Base-by-base conservation (phyloP, 2,113 vertebrate genomes). In the Odontesthes bonariensis region DNA sequence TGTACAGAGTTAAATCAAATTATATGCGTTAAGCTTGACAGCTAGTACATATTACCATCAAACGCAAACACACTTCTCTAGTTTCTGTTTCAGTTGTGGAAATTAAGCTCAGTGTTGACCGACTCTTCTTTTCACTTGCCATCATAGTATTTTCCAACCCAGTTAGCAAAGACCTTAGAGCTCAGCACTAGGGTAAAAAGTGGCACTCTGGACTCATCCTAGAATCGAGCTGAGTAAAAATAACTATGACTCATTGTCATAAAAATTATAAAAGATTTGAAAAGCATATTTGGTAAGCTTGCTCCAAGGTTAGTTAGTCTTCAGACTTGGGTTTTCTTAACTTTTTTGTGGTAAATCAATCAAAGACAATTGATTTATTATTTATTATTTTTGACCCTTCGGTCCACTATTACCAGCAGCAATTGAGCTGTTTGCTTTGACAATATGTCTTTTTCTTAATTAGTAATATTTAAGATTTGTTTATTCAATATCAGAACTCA, bases 71-170 rank as follows among this genome's bases (percentile, higher is more conserved):
- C 62, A 75, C 12, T 55, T 20, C 0, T 7, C 38, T 52, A 35
- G 40, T 19, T 65, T 22, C 6, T 6, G 22, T 47, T 66, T n/a
- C 27, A 57, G 35, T 51, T 17, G 4, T 64, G n/a, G 71, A 70
- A 69, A 69, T 62, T 56, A 40, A 27, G 40, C 32, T 51, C 58
- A 64, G 58, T 63, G 51, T 87, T 76, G 49, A 32, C 35, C 69
- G 31, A 44, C 55, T 84, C 55, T 44, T 76, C 61, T 82, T 79
- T 81, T 70, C 75, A 63, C 54, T 77, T 77, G 52, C 72, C 81
- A 75, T 87, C 74, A 82, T 63, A 62, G 51, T 23, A 54, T 86
- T 89, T 89, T 89, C 80, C 75, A 77, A 73, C 80, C 72, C 75
- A 84, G 85, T 84, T 82, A 73, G 83, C 81, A 79, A 69, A 83